Evolutionary conservation across 2,797 vertebrate species (phyloP).

Genomic region (Sebastes kiyomatsui): DNA sequence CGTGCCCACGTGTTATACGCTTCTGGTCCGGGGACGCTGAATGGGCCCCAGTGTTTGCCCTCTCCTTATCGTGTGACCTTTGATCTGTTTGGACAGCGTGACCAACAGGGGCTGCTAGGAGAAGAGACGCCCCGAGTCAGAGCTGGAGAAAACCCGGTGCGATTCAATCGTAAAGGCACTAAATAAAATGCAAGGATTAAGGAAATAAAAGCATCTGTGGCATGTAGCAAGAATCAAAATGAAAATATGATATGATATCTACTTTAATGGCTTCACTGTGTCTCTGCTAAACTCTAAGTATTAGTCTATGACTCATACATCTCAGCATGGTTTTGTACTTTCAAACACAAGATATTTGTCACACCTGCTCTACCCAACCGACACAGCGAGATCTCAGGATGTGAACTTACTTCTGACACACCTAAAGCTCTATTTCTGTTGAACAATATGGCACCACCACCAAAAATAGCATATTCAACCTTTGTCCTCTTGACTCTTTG

Average conservation of each 20-base stretch:
- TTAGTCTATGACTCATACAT: not conserved
- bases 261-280: not conserved
- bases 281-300: not conserved
- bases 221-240: not conserved
- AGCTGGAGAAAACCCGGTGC: constrained; percentile 7
- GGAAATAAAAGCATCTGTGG: too few relatives aligned
- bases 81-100: constrained; percentile 84
- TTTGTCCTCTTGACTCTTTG: constrained; percentile 19
- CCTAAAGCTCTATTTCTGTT: not conserved
- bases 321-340: not conserved
- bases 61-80: constrained; percentile 82
- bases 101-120: constrained; percentile 58
- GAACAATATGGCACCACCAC: not conserved
- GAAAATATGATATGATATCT: not conserved
- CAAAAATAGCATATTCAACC: constrained; percentile 8
- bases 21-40: constrained; percentile 59
- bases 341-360: not conserved
- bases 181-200: not conserved
- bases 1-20: constrained; percentile 65
- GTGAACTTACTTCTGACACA: not conserved
- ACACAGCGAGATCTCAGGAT: not conserved
- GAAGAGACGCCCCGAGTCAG: constrained; percentile 12
- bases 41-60: constrained; percentile 75
- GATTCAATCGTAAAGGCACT: not conserved
- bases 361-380: not conserved